Percentiles rank a stretch among this genome's conserved stretches.
phyloP scores from a whole-genome alignment of 2,888 invertebrate genomes.

The Drosophila heteroneura region DNA sequence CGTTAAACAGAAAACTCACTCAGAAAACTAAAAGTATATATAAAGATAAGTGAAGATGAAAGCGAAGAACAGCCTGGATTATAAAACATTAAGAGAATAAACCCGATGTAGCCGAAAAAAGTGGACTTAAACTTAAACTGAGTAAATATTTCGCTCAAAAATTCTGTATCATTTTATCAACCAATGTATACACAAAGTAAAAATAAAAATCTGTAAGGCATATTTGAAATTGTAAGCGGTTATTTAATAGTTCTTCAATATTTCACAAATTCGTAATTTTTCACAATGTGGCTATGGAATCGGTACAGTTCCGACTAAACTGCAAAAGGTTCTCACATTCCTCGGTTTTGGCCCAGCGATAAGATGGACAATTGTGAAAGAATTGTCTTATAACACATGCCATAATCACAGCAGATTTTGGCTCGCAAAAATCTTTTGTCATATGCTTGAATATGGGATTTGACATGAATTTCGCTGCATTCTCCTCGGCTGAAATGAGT shows the following conservation, averaged over 20 bases:
- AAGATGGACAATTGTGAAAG: constrained; percentile 76
- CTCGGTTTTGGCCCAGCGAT: constrained; percentile 70
- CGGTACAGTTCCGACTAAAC: constrained; percentile 67
- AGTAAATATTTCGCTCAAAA: not conserved
- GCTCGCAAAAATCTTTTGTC: constrained; percentile 58
- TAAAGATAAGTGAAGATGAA: not conserved
- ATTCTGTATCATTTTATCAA: not conserved
- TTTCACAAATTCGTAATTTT: not conserved
- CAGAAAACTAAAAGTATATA: not conserved
- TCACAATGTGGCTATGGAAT: constrained; percentile 46
- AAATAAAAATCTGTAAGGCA: not conserved
- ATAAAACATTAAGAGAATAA: not conserved
- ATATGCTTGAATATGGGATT: constrained; percentile 55
- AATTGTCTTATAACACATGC: constrained; percentile 73
- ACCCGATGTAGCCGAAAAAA: not conserved
- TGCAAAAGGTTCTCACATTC: constrained; percentile 65
- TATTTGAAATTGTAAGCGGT: not conserved
- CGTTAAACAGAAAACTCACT: not conserved
- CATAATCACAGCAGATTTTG: constrained; percentile 67
- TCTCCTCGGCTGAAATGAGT: constrained; percentile 61
- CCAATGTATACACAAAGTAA: not conserved
- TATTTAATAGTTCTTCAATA: constrained; percentile 3
- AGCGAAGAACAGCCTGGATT: not conserved
- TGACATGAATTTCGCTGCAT: constrained; percentile 60
- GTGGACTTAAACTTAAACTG: not conserved